These are phyloP conservation scores for Phrynocephalus vlangalii DNA, from an alignment of 2,797 vertebrate species.

Conservation along the genomic window DNA sequence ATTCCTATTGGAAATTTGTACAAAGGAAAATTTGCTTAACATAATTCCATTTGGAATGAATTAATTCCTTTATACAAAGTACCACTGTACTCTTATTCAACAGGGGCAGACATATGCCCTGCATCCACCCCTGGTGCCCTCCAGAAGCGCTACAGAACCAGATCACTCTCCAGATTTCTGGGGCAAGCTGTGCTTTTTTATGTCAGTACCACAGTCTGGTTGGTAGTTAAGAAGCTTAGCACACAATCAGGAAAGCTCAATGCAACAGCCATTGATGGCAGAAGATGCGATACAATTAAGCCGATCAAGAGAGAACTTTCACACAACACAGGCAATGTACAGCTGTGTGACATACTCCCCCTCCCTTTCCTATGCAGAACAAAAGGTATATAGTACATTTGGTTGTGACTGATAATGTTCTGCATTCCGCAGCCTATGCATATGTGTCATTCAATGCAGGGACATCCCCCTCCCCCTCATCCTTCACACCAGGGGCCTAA, in stretches of 20 bases:
- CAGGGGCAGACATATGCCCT: background rate
- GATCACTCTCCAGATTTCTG: background rate
- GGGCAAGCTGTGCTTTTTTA: background rate
- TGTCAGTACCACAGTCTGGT: slow-evolving; percentile 38
- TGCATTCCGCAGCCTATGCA: slow-evolving; percentile 1
- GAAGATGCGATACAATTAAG: slow-evolving; percentile 55
- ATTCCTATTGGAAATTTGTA: too few relatives aligned
- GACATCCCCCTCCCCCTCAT: slow-evolving; percentile 26
- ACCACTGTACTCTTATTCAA: background rate
- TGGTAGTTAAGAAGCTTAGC: slow-evolving; percentile 62
- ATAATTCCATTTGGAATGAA: too few relatives aligned
- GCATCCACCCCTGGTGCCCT: background rate
- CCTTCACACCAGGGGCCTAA: background rate
- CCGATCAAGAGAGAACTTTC: slow-evolving; percentile 58
- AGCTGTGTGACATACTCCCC: background rate
- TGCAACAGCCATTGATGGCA: background rate
- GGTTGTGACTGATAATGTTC: background rate
- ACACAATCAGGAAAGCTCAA: slow-evolving; percentile 42
- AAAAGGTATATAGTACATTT: background rate
- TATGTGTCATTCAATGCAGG: background rate
- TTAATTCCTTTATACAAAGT: too few relatives aligned
- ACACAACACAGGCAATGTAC: rapidly evolving
- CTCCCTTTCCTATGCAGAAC: background rate
- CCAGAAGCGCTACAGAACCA: background rate
- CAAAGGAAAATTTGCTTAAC: too few relatives aligned